Evolutionary conservation across 2,888 invertebrate species (phyloP).

Genomic region (Drosophila melanosoma): DNA sequence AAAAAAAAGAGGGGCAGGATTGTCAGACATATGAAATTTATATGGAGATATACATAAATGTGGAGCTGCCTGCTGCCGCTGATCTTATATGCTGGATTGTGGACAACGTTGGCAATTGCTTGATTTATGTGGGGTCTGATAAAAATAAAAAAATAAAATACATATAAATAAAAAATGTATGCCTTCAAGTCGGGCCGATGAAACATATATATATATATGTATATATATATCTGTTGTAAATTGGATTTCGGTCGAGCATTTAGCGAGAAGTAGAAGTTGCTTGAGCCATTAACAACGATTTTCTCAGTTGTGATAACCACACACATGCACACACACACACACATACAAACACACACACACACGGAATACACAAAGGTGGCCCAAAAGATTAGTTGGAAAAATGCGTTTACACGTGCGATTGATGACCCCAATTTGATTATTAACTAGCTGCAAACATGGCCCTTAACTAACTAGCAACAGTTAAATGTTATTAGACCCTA

Average conservation of each 20-base stretch:
- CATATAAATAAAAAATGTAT: constrained; percentile 20
- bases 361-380: constrained; percentile 11
- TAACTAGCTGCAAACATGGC: constrained; percentile 46
- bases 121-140: constrained; percentile 75
- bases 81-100: constrained; percentile 9
- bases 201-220: neutral
- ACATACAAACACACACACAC: constrained; percentile 9
- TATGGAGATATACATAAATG: constrained; percentile 38
- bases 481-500: constrained; percentile 9
- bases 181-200: neutral
- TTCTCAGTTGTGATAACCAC: constrained; percentile 41
- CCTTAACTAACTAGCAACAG: constrained; percentile 29
- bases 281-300: constrained; percentile 33
- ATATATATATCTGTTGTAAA: constrained; percentile 23
- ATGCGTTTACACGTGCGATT: constrained; percentile 62
- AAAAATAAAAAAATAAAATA: constrained; percentile 58
- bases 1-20: constrained; percentile 18
- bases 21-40: constrained; percentile 34
- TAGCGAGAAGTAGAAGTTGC: constrained; percentile 38
- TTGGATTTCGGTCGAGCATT: constrained; percentile 44
- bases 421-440: constrained; percentile 75
- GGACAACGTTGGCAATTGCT: constrained; percentile 61
- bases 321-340: constrained; percentile 8
- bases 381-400: constrained; percentile 69
- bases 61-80: neutral